These are phyloP conservation scores for Chesias legatella DNA, from an alignment of 2,888 invertebrate genomes.

Conservation along the genomic window DNA sequence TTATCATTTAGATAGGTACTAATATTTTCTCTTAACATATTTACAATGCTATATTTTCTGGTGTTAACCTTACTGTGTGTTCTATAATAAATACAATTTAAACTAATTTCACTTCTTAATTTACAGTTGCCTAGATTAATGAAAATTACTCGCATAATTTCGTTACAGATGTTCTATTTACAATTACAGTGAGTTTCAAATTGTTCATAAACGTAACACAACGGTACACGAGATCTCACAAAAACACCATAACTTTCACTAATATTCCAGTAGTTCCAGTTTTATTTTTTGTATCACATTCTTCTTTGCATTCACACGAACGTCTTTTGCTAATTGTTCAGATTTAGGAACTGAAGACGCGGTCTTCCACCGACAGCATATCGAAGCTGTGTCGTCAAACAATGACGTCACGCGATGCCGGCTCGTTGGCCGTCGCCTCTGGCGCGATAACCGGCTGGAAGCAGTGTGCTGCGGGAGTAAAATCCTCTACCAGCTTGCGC, in stretches of 20 bases:
- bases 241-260: constrained; percentile 50
- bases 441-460: constrained; percentile 82
- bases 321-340: constrained; percentile 48
- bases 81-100: constrained; percentile 78
- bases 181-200: constrained; percentile 49
- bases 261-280: constrained; percentile 37
- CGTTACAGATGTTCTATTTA: constrained; percentile 57
- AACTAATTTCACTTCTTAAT: constrained; percentile 61
- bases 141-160: constrained; percentile 59
- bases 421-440: constrained; percentile 64
- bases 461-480: constrained; percentile 70
- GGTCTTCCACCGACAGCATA: constrained; percentile 78
- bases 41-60: constrained; percentile 75
- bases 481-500: constrained; percentile 82
- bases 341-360: constrained; percentile 79
- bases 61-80: constrained; percentile 80
- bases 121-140: constrained; percentile 74
- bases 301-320: constrained; percentile 44
- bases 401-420: constrained; percentile 76
- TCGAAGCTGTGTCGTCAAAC: constrained; percentile 84
- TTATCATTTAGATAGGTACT: constrained; percentile 54
- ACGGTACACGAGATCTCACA: constrained; percentile 45
- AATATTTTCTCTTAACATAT: constrained; percentile 61
- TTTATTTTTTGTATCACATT: constrained; percentile 45
- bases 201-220: constrained; percentile 51